Conservation (phyloP, 2,797 vertebrate genomes). For the Falco berigora region DNA sequence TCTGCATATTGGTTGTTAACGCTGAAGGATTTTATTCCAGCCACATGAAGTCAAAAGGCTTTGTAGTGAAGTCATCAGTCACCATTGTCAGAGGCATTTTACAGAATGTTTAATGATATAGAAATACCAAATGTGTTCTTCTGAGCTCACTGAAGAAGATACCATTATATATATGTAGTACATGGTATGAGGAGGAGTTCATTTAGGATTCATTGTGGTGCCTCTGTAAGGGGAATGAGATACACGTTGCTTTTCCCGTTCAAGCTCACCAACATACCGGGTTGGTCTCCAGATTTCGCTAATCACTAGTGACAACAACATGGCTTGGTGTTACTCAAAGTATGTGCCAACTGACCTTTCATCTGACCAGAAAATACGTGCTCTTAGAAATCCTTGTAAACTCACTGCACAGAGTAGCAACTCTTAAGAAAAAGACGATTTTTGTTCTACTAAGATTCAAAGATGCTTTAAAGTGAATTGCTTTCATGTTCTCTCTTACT, state of each 20-base stretch:
- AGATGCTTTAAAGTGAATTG: neutral
- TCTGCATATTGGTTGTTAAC: neutral
- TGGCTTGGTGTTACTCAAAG: neutral
- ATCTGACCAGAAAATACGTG: neutral
- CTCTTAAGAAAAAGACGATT: neutral
- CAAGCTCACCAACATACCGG: fast-evolving
- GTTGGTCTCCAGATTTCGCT: neutral
- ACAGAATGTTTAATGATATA: neutral
- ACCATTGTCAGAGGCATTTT: neutral
- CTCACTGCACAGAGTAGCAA: neutral
- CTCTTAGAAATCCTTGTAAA: neutral
- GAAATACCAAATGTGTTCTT: neutral
- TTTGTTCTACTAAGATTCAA: neutral
- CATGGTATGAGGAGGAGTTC: neutral
- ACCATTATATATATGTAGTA: fast-evolving
- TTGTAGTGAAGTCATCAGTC: neutral
- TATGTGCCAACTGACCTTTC: neutral
- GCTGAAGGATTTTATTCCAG: neutral
- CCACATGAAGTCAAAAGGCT: neutral
- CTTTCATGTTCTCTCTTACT: neutral
- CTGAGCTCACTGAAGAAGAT: neutral
- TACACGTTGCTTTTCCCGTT: neutral
- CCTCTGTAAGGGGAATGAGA: neutral
- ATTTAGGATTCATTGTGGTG: neutral
- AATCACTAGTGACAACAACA: neutral